phyloP scores from a whole-genome alignment of 1,140 invertebrate species.

The Probaryconus sp. region DNA sequence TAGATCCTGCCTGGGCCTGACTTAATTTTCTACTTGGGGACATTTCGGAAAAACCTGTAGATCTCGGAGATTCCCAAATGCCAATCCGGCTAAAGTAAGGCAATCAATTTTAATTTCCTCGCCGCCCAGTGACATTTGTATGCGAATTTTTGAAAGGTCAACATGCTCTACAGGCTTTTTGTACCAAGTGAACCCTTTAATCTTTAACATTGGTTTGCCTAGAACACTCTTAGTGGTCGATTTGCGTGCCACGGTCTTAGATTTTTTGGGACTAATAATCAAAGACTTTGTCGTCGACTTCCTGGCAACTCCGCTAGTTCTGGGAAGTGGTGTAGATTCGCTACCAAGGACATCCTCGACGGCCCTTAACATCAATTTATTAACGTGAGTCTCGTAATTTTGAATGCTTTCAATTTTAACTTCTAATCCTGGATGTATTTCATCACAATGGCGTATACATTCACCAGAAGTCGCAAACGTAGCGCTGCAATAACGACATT shows the following conservation, averaged over 20 bases:
- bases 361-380: constrained; percentile 43
- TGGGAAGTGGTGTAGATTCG: background rate
- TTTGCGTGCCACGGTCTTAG: constrained; percentile 73
- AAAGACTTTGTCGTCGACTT: constrained; percentile 71
- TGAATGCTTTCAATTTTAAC: constrained; percentile 63
- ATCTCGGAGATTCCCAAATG: no score
- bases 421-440: constrained; percentile 60
- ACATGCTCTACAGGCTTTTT: constrained; percentile 54
- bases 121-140: constrained; percentile 70
- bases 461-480: constrained; percentile 57
- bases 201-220: no score
- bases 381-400: constrained; percentile 55
- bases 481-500: constrained; percentile 69
- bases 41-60: no score
- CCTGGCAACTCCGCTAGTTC: constrained; percentile 62
- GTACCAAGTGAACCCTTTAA: constrained; percentile 65
- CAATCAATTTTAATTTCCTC: constrained; percentile 71
- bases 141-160: constrained; percentile 65
- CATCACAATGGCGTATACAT: constrained; percentile 48
- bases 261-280: constrained; percentile 21
- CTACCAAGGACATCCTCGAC: constrained; percentile 20
- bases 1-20: no score
- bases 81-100: constrained; percentile 64
- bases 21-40: no score
- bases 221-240: constrained; percentile 67